phyloP scores from a whole-genome alignment of 2,888 invertebrate species.

The Trissonchulus latispiculum region DNA sequence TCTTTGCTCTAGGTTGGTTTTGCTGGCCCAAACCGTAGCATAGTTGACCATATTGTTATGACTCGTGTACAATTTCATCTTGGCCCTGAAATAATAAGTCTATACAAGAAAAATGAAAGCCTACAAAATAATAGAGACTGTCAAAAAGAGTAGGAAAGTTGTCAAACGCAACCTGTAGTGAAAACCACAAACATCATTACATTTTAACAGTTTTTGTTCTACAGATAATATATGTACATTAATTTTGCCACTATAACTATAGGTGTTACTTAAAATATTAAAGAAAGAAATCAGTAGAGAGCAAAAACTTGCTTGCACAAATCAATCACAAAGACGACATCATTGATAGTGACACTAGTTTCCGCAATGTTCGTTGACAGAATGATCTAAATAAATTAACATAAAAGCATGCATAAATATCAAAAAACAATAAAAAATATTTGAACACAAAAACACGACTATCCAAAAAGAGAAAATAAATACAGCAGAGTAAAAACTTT shows the following conservation, averaged over 20 bases:
- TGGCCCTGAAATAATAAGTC: slow-evolving; percentile 60
- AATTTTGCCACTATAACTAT: too few relatives aligned
- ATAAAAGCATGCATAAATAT: neutral
- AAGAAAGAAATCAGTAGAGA: slow-evolving; percentile 6
- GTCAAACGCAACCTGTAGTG: too few relatives aligned
- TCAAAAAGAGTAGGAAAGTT: too few relatives aligned
- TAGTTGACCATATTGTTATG: slow-evolving; percentile 99
- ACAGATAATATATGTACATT: too few relatives aligned
- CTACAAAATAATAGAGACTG: too few relatives aligned
- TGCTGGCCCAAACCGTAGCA: slow-evolving; percentile 80
- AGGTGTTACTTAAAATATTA: slow-evolving; percentile 4
- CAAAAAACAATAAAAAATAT: neutral
- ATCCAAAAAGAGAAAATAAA: neutral
- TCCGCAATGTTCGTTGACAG: slow-evolving; percentile 96
- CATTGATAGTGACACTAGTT: slow-evolving; percentile 94
- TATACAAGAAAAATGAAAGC: too few relatives aligned
- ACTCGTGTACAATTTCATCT: slow-evolving; percentile 92
- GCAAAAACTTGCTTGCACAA: slow-evolving; percentile 63
- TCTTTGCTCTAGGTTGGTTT: slow-evolving; percentile 85
- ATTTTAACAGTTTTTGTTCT: too few relatives aligned
- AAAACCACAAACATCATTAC: too few relatives aligned
- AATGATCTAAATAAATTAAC: slow-evolving; percentile 59
- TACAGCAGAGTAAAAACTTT: too few relatives aligned
- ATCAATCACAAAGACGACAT: slow-evolving; percentile 94
- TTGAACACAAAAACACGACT: neutral